phyloP scores from a whole-genome alignment of 2,797 vertebrate species.

The Sebastes matsubarae region DNA sequence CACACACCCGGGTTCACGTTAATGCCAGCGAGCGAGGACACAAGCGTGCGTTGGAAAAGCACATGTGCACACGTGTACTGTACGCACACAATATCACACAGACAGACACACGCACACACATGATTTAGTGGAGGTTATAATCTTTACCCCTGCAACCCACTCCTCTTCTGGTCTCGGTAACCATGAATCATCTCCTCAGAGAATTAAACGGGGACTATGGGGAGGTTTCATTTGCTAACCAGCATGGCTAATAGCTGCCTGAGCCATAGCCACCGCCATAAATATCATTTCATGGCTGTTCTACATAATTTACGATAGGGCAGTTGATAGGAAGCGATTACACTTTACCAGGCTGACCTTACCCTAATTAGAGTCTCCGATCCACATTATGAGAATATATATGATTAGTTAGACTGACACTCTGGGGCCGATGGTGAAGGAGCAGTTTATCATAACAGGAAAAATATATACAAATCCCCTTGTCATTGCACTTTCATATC shows the following conservation, averaged over 20 bases:
- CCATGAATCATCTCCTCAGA: constrained; percentile 50
- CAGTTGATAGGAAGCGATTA: constrained; percentile 61
- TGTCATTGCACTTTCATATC: rapidly evolving
- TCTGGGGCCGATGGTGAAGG: background rate
- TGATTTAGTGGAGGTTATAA: constrained; percentile 50
- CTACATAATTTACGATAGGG: constrained; percentile 64
- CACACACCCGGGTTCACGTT: constrained; percentile 32
- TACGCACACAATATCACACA: constrained; percentile 17
- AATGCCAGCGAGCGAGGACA: constrained; percentile 1
- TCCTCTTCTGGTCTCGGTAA: constrained; percentile 12
- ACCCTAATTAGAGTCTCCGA: constrained; percentile 59
- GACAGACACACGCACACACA: background rate
- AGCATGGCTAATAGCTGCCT: constrained; percentile 58
- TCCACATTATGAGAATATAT: constrained; percentile 54
- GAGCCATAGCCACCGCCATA: constrained; percentile 43
- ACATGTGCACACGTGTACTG: background rate
- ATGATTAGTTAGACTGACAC: constrained; percentile 37
- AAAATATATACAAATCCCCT: background rate
- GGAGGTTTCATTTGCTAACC: constrained; percentile 58
- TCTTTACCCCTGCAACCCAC: constrained; percentile 37
- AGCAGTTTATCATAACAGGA: background rate
- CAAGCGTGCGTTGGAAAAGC: background rate
- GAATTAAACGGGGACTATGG: constrained; percentile 36
- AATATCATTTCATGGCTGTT: constrained; percentile 67
- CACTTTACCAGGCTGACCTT: constrained; percentile 62